Percentiles rank a stretch among this genome's conserved stretches.
Evolutionary conservation across 2,797 vertebrate species (phyloP).

Genomic region (Spondyliosoma cantharus): DNA sequence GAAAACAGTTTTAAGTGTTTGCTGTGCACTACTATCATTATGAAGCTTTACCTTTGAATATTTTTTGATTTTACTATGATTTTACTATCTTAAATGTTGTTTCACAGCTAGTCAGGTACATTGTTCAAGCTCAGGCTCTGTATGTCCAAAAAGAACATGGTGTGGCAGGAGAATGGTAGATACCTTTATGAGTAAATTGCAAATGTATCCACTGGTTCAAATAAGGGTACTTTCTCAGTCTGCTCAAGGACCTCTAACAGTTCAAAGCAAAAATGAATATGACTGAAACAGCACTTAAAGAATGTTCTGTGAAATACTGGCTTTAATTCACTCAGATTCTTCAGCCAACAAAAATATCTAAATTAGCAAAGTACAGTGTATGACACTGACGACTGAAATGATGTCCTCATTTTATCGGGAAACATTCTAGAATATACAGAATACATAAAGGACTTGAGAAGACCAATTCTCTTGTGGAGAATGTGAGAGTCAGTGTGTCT

Average conservation of each 20-base stretch:
- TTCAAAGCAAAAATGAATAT: slow-evolving; percentile 1
- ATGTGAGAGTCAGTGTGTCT: not conserved
- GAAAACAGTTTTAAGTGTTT: too few species aligned
- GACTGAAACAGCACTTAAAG: not conserved
- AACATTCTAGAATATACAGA: not conserved
- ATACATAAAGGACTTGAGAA: not conserved
- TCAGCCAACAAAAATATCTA: not conserved
- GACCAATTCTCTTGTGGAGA: not conserved
- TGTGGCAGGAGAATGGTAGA: not conserved
- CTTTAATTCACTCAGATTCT: slow-evolving; percentile 30
- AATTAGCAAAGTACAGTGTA: not conserved
- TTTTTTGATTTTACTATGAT: too few species aligned
- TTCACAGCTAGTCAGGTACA: not conserved
- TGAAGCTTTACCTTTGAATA: not conserved
- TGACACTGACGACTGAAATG: not conserved
- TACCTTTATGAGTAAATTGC: not conserved
- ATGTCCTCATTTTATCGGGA: not conserved
- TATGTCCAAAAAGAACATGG: not conserved
- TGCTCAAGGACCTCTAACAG: not conserved
- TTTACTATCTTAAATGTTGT: not conserved
- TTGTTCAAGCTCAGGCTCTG: not conserved
- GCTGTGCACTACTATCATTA: not conserved
- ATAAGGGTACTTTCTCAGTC: not conserved
- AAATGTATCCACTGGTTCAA: not conserved
- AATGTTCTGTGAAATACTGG: slow-evolving; percentile 10